Conservation (phyloP, 2,888 invertebrate genomes). For the Pachymerium ferrugineum region DNA sequence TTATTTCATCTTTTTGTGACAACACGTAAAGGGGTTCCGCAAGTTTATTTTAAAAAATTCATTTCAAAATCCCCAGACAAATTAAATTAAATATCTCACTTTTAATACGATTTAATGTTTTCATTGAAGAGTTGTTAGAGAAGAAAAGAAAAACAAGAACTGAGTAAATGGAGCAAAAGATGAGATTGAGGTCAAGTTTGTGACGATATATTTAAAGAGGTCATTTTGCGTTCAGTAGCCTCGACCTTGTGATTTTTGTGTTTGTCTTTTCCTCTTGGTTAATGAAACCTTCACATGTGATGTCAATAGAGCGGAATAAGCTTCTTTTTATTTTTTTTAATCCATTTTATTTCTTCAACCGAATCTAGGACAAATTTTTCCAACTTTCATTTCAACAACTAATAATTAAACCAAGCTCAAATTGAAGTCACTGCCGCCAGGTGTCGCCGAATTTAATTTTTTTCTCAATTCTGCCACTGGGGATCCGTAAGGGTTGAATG, state of each 20-base stretch:
- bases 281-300: slow-evolving; percentile 15
- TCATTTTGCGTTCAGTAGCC: slow-evolving; percentile 9
- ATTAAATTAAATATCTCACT: too few relatives aligned
- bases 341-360: neutral
- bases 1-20: too few relatives aligned
- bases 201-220: slow-evolving; percentile 13
- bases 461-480: slow-evolving; percentile 11
- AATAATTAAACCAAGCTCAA: too few relatives aligned
- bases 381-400: neutral
- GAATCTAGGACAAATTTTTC: slow-evolving; percentile 2
- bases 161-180: slow-evolving; percentile 13
- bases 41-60: too few relatives aligned
- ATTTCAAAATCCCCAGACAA: too few relatives aligned
- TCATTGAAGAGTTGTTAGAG: neutral
- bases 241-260: slow-evolving; percentile 17
- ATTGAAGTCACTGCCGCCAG: neutral
- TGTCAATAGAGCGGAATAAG: slow-evolving; percentile 1
- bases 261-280: slow-evolving; percentile 15
- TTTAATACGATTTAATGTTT: neutral
- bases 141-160: neutral
- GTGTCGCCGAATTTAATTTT: neutral
- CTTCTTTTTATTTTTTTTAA: neutral
- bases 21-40: too few relatives aligned
- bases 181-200: slow-evolving; percentile 15
- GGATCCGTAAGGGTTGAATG: neutral